These are phyloP conservation scores for Urocyon cinereoargenteus DNA, from an alignment of 2,797 vertebrate genomes.

Conservation along the genomic window DNA sequence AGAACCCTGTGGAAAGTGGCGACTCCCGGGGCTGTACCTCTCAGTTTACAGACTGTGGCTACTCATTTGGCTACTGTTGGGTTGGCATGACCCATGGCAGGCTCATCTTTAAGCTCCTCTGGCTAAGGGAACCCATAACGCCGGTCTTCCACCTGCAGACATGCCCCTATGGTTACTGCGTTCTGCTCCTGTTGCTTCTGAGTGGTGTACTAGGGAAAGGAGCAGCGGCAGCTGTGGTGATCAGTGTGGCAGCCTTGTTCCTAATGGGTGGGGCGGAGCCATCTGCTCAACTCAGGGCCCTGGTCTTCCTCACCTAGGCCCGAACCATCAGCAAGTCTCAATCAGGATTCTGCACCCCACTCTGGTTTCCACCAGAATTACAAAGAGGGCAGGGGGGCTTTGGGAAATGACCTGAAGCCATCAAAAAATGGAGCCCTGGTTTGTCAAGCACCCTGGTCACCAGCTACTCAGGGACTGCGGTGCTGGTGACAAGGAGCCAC, in stretches of 20 bases:
- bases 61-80: background rate
- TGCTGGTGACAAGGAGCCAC: no score
- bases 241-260: background rate
- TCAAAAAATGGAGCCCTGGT: background rate
- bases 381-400: background rate
- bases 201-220: rapidly evolving
- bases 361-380: background rate
- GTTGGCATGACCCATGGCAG: background rate
- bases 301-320: background rate
- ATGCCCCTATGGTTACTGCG: rapidly evolving
- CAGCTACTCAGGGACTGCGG: rapidly evolving
- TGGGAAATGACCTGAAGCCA: background rate
- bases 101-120: background rate
- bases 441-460: background rate
- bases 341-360: background rate
- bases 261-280: no score
- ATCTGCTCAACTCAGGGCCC: background rate
- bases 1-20: background rate
- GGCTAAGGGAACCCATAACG: background rate
- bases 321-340: background rate
- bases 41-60: background rate
- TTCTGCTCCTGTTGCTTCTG: background rate
- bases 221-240: background rate
- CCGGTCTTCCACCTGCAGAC: rapidly evolving
- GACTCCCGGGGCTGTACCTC: background rate